Conservation (phyloP, 2,888 invertebrate genomes). For the Cistogaster globosa region DNA sequence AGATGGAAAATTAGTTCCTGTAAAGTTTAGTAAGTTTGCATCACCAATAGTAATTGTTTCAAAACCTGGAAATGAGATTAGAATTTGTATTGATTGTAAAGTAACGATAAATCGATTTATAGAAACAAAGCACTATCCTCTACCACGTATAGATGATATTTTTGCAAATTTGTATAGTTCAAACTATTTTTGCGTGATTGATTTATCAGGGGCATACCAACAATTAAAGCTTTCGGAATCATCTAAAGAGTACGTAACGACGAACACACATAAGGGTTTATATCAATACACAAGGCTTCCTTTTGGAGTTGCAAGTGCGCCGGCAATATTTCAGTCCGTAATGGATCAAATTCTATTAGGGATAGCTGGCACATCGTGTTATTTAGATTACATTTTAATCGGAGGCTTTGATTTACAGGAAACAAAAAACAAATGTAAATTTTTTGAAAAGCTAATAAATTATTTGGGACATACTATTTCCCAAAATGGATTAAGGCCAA, state of each 20-base stretch:
- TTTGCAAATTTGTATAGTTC: no score
- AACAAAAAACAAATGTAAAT: neutral
- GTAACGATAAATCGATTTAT: no score
- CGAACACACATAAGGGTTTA: neutral
- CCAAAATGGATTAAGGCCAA: neutral
- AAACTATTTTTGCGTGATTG: no score
- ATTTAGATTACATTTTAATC: neutral
- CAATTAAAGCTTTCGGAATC: constrained; percentile 54
- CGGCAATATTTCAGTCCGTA: neutral
- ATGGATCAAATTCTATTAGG: neutral
- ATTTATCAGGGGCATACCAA: constrained; percentile 73
- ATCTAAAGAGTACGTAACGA: constrained; percentile 71
- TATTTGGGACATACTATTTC: neutral
- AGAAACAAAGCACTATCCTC: no score
- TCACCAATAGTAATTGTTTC: no score
- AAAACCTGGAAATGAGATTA: constrained; percentile 67
- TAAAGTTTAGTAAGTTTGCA: no score
- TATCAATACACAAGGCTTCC: neutral
- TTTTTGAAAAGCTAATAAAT: neutral
- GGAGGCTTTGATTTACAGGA: neutral
- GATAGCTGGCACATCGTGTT: neutral
- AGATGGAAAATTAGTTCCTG: no score
- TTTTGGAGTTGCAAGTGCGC: neutral
- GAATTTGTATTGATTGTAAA: constrained; percentile 12
- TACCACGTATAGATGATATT: no score